phyloP scores from a whole-genome alignment of 2,113 vertebrate genomes.

The Morphnarchus princeps region DNA sequence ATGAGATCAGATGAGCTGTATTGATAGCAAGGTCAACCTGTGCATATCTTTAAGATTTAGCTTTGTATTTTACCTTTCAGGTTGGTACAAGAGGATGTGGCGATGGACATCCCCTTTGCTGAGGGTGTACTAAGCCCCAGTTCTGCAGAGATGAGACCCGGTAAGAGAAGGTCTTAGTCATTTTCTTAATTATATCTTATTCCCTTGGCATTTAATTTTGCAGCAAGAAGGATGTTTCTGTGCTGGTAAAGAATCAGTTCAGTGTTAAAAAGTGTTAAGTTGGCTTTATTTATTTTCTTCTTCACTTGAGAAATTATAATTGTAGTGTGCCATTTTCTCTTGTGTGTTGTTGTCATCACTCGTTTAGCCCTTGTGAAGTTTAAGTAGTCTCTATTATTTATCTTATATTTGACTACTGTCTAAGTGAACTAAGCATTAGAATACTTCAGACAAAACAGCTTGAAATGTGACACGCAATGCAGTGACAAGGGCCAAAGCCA shows the following conservation, averaged over 20 bases:
- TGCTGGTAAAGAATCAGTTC: background rate
- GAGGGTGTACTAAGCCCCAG: constrained; percentile 68
- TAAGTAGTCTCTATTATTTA: background rate
- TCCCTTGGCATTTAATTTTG: constrained; percentile 17
- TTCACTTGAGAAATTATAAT: background rate
- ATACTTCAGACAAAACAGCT: background rate
- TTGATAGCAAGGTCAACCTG: background rate
- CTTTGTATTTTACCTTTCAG: constrained; percentile 57
- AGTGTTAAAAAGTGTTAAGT: background rate
- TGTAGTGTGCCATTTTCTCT: background rate
- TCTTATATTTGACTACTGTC: background rate
- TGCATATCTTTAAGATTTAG: background rate
- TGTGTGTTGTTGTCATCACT: background rate
- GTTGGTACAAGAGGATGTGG: constrained; percentile 76
- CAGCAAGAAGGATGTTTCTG: constrained; percentile 29
- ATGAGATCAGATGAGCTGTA: background rate
- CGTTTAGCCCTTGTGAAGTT: background rate
- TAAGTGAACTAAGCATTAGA: background rate
- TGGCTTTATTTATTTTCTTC: constrained; percentile 19
- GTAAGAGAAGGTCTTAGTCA: constrained; percentile 67
- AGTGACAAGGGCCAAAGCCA: background rate
- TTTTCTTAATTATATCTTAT: background rate
- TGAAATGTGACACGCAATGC: background rate
- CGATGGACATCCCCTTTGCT: constrained; percentile 81
- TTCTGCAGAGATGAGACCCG: constrained; percentile 83